Percentiles rank a stretch among this genome's conserved stretches.
Conservation (phyloP, 2,113 vertebrate genomes). For the Calyptommatus sinebrachiatus region DNA sequence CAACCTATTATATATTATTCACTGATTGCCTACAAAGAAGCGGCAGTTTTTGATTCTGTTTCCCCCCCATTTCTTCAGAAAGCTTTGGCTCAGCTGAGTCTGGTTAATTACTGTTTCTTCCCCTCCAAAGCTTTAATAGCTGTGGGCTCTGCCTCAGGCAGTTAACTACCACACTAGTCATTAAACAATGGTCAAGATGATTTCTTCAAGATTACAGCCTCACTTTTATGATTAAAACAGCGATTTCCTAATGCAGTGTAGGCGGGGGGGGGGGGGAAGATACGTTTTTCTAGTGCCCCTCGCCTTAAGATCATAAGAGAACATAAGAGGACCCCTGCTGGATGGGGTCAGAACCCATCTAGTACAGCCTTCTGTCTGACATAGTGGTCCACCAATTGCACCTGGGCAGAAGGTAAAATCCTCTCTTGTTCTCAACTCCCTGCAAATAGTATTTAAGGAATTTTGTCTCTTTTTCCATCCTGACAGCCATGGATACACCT, state of each 20-base stretch:
- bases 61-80: slow-evolving; percentile 33
- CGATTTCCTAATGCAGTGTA: not conserved
- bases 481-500: too few species aligned
- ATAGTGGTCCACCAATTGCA: too few species aligned
- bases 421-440: too few species aligned
- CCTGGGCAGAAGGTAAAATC: too few species aligned
- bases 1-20: not conserved
- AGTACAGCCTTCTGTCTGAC: too few species aligned
- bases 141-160: slow-evolving; percentile 30
- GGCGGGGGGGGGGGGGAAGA: not conserved
- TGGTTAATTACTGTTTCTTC: slow-evolving; percentile 25
- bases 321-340: too few species aligned
- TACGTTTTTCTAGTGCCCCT: not conserved
- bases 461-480: too few species aligned
- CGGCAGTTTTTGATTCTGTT: not conserved
- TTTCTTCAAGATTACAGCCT: slow-evolving; percentile 39
- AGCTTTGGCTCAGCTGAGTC: slow-evolving; percentile 28
- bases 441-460: too few species aligned
- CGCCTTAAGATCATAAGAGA: not conserved
- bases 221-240: slow-evolving; percentile 20
- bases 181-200: slow-evolving; percentile 45
- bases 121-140: slow-evolving; percentile 6
- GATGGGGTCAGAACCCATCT: too few species aligned
- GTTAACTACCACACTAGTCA: slow-evolving; percentile 37
- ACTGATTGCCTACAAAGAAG: not conserved